Evolutionary conservation across 2,113 vertebrate species (phyloP).

Genomic region (Pseudolaguvia tuberculata): DNA sequence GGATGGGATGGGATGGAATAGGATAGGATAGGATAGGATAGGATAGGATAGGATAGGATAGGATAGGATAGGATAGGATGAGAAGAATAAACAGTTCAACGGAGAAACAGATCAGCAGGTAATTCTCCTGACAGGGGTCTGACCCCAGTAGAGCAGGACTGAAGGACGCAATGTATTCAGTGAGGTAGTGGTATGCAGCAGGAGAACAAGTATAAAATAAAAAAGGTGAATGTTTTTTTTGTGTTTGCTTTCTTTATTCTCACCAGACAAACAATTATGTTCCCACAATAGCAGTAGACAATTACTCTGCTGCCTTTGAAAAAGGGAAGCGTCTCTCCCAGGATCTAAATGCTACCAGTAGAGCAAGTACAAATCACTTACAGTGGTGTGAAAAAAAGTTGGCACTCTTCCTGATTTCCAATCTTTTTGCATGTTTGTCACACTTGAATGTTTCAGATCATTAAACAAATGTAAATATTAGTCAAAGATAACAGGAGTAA

Average conservation of each 20-base stretch:
- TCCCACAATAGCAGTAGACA: constrained; percentile 30
- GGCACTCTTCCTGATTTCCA: too few species aligned
- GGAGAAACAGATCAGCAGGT: constrained; percentile 41
- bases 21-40: not conserved
- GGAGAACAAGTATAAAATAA: not conserved
- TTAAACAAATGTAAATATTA: too few species aligned
- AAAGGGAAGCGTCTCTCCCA: not conserved
- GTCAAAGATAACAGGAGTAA: too few species aligned
- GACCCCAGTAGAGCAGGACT: constrained; percentile 30
- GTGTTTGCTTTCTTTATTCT: constrained; percentile 37
- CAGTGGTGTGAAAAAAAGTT: too few species aligned
- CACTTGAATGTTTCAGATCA: too few species aligned
- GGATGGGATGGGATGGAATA: too few species aligned
- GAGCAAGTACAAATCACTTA: too few species aligned
- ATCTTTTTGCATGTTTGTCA: too few species aligned
- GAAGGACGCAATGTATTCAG: constrained; percentile 19
- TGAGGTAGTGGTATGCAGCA: constrained; percentile 9
- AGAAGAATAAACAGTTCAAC: constrained; percentile 15
- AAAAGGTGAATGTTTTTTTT: constrained; percentile 27
- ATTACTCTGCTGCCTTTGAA: constrained; percentile 4
- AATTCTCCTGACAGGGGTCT: constrained; percentile 35
- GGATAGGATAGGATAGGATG: not conserved
- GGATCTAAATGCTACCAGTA: too few species aligned
- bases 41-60: not conserved
- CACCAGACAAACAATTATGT: constrained; percentile 31